phyloP scores from a whole-genome alignment of 2,888 invertebrate species.

The Hybos culiciformis region DNA sequence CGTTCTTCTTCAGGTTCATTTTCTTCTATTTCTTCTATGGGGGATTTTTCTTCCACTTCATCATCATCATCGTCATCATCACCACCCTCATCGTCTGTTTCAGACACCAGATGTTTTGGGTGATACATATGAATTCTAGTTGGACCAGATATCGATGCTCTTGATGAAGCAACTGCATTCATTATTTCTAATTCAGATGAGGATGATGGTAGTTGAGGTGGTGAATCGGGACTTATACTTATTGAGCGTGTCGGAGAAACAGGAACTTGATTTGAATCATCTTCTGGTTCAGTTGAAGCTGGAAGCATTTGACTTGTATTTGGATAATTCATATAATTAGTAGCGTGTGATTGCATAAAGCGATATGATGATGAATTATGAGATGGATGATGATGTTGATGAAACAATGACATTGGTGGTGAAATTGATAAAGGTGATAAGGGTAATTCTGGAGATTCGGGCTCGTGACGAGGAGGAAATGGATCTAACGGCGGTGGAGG shows the following conservation, averaged over 20 bases:
- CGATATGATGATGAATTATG: not conserved
- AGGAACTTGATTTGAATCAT: no score
- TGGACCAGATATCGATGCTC: not conserved
- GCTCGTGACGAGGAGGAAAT: constrained; percentile 13
- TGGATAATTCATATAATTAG: not conserved
- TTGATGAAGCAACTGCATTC: not conserved
- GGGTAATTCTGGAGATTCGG: not conserved
- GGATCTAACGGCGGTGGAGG: constrained; percentile 12
- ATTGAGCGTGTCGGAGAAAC: no score
- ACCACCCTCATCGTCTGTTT: not conserved
- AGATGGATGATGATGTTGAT: not conserved
- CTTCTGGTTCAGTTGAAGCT: not conserved
- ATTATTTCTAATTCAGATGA: not conserved
- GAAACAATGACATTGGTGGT: not conserved
- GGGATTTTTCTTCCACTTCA: not conserved
- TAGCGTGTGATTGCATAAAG: not conserved
- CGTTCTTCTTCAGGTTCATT: constrained; percentile 20
- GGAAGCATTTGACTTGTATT: not conserved
- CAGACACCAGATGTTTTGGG: constrained; percentile 14
- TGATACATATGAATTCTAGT: not conserved
- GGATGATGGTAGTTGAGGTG: not conserved
- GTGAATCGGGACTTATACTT: not conserved
- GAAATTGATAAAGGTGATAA: not conserved
- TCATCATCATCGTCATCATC: constrained; percentile 6
- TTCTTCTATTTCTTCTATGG: constrained; percentile 18